Evolutionary conservation across 2,797 vertebrate genomes (phyloP).

Genomic region (Clarias platycephalus): DNA sequence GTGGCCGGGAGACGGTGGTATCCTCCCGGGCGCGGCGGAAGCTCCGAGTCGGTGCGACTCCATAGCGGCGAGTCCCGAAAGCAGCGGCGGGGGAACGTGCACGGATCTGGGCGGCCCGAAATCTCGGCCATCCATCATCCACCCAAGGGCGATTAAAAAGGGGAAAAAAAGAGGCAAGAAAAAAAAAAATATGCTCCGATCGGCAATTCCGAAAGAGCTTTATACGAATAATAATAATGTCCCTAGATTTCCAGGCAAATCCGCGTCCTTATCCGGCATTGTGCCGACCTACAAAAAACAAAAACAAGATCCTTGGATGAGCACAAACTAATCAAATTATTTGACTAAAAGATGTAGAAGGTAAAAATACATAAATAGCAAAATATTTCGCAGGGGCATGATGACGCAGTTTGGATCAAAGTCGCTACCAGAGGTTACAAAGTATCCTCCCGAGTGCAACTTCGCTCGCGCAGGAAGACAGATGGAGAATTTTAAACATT

Average conservation of each 20-base stretch:
- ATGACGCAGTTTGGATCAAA: conserved; percentile 59
- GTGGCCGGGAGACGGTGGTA: conserved; percentile 82
- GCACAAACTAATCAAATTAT: conserved; percentile 21
- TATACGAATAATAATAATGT: conserved; percentile 65
- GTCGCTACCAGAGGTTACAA: conserved; percentile 26
- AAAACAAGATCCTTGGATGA: conserved; percentile 43
- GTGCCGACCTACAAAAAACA: conserved; percentile 73
- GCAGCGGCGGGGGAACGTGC: conserved; percentile 87
- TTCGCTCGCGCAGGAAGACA: background rate
- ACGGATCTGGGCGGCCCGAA: conserved; percentile 91
- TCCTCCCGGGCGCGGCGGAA: conserved; percentile 83
- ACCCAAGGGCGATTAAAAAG: conserved; percentile 62
- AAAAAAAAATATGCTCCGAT: conserved; percentile 59
- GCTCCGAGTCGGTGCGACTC: conserved; percentile 88
- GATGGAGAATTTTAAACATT: background rate
- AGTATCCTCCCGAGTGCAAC: conserved; percentile 1
- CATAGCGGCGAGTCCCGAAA: conserved; percentile 87
- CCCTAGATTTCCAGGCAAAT: conserved; percentile 72
- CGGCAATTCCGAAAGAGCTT: conserved; percentile 71
- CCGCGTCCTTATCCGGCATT: conserved; percentile 75
- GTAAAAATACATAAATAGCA: background rate
- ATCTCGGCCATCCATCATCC: conserved; percentile 99
- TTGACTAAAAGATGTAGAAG: conserved; percentile 1
- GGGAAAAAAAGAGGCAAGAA: conserved; percentile 52
- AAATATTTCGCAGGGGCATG: conserved; percentile 8